A percentile compares a stretch with the other conserved stretches of the same genome.
Evolutionary conservation across 2,113 vertebrate genomes (phyloP).

Genomic region (Takifugu flavidus): DNA sequence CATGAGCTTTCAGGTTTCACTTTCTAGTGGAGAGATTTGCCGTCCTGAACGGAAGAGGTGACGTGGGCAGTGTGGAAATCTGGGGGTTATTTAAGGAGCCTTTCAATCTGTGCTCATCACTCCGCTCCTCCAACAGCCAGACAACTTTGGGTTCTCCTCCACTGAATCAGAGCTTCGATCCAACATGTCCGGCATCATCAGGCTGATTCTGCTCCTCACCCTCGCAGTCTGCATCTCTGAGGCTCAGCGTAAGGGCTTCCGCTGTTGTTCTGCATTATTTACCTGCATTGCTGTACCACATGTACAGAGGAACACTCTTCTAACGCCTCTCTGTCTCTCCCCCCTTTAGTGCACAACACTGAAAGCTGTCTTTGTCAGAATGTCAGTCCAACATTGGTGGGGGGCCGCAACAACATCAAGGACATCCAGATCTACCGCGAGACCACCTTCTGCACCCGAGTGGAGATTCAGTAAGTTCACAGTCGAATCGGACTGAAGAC

Average conservation of each 20-base stretch:
- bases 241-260: conserved; percentile 52
- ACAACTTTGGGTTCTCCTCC: background rate
- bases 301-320: background rate
- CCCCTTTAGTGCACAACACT: conserved; percentile 16
- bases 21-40: conserved; percentile 42
- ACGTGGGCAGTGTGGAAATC: background rate
- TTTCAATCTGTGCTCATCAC: conserved; percentile 1
- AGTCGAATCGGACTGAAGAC: no score
- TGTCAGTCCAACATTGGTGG: rapidly evolving
- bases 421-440: conserved; percentile 58
- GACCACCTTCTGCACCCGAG: conserved; percentile 45
- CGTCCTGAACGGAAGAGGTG: conserved; percentile 25
- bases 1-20: conserved; percentile 34
- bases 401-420: background rate
- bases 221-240: conserved; percentile 36
- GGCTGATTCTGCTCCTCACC: conserved; percentile 53
- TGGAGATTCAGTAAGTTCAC: conserved; percentile 69
- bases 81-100: conserved; percentile 18
- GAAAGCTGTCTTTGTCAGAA: conserved; percentile 50
- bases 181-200: conserved; percentile 47
- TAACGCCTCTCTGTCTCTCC: background rate
- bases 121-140: conserved; percentile 1
- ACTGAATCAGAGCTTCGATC: background rate
- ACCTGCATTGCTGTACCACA: background rate
- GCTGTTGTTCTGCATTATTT: background rate